These are phyloP conservation scores for Brachypteracias leptosomus DNA, from an alignment of 2,113 vertebrate species.

Conservation along the genomic window DNA sequence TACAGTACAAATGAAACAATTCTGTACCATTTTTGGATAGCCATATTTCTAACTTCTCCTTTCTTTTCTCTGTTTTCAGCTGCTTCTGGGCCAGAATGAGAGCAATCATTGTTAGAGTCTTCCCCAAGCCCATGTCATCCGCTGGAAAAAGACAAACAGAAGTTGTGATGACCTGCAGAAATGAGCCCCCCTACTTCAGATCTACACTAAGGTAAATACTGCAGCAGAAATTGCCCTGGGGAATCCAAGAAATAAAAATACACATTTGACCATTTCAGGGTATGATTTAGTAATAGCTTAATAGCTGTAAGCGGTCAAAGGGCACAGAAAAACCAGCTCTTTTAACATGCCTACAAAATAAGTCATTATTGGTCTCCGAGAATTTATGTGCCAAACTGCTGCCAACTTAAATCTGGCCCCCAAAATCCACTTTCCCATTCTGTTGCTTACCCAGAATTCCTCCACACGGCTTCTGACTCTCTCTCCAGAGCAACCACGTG, in stretches of 20 bases:
- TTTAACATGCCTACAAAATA: background rate
- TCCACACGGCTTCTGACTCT: conserved; percentile 89
- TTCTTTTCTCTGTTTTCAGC: conserved; percentile 64
- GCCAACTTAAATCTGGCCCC: background rate
- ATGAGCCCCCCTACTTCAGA: background rate
- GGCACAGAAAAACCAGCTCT: background rate
- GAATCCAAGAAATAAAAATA: background rate
- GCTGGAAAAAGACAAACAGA: conserved; percentile 73
- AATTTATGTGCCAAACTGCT: background rate
- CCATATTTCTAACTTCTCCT: conserved; percentile 71
- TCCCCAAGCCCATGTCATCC: conserved; percentile 97
- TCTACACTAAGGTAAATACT: background rate
- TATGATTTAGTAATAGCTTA: background rate
- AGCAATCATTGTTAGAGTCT: conserved; percentile 93
- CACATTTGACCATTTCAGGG: background rate
- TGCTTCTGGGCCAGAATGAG: conserved; percentile 85
- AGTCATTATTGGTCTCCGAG: background rate
- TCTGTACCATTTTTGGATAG: conserved; percentile 84
- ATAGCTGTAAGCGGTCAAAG: background rate
- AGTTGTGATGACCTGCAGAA: background rate
- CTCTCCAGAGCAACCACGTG: conserved; percentile 92
- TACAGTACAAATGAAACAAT: background rate
- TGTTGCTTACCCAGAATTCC: conserved; percentile 89
- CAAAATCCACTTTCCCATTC: background rate
- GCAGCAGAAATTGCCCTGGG: background rate